Evolutionary conservation across 2,113 vertebrate species (phyloP).

Genomic region (Catharus bicknelli): DNA sequence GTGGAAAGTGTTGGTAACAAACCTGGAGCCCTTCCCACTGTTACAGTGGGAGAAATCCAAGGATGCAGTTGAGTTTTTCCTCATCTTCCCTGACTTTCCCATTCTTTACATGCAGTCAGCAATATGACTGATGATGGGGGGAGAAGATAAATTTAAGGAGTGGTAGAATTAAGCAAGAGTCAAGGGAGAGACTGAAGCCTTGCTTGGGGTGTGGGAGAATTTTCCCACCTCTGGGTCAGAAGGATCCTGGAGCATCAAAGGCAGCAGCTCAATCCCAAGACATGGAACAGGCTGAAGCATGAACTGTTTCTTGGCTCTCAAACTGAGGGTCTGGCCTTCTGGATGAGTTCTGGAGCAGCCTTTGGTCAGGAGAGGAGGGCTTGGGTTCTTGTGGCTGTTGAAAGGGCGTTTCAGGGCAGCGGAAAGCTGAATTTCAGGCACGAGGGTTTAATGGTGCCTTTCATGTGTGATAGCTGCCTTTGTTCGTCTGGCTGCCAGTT

Average conservation of each 20-base stretch:
- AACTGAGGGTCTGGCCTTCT: neutral
- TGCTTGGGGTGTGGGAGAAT: neutral
- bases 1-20: neutral
- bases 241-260: constrained; percentile 11
- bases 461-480: constrained; percentile 35
- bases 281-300: neutral
- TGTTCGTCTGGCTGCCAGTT: constrained; percentile 26
- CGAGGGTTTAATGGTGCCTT: constrained; percentile 14
- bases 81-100: neutral
- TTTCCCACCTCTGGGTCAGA: constrained; percentile 33
- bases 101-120: neutral
- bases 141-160: neutral
- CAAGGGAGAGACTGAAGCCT: neutral
- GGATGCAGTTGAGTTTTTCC: neutral
- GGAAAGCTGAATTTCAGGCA: neutral
- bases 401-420: constrained; percentile 2
- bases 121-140: no score
- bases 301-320: neutral
- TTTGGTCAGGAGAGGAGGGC: constrained; percentile 19
- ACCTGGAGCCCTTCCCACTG: neutral
- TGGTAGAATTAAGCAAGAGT: neutral
- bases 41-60: neutral
- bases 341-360: constrained; percentile 6
- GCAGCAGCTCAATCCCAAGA: neutral
- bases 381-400: neutral